These are phyloP conservation scores for Drosophila busckii DNA, from an alignment of 1,140 invertebrate genomes.

Conservation along the genomic window DNA sequence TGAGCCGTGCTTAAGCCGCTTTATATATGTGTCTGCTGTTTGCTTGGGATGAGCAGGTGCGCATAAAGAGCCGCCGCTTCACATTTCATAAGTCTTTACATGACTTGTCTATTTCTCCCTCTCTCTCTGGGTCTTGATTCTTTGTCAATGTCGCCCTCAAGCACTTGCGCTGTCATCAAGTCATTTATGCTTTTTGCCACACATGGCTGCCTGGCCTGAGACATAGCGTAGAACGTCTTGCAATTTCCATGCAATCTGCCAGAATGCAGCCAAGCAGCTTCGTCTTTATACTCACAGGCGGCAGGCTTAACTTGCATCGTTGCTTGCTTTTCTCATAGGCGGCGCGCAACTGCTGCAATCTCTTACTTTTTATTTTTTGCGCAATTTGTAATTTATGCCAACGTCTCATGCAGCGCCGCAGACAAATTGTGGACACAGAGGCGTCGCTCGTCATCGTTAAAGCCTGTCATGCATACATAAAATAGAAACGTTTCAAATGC, in stretches of 20 bases:
- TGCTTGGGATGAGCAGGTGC: constrained; percentile 46
- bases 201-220: constrained; percentile 43
- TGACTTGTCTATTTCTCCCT: constrained; percentile 43
- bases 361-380: constrained; percentile 43
- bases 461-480: constrained; percentile 44
- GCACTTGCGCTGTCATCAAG: constrained; percentile 61
- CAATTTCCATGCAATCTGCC: constrained; percentile 44
- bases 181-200: constrained; percentile 55
- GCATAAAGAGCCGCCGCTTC: constrained; percentile 47
- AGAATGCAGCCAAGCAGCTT: constrained; percentile 63
- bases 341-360: constrained; percentile 1
- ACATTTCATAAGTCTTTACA: constrained; percentile 66
- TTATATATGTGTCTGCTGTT: constrained; percentile 2
- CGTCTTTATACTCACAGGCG: constrained; percentile 49
- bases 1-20: constrained; percentile 12
- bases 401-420: constrained; percentile 40
- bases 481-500: neutral
- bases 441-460: constrained; percentile 37
- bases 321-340: no score
- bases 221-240: constrained; percentile 14
- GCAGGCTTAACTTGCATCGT: no score
- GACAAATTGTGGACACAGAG: constrained; percentile 43
- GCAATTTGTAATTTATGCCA: constrained; percentile 70
- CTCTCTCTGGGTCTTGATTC: constrained; percentile 23
- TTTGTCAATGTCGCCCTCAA: constrained; percentile 70